Evolutionary conservation across 64 coral and sea anemone species (phyloP), one percentile per base, ranked within the genome.

Genomic region (Actinia equina): DNA sequence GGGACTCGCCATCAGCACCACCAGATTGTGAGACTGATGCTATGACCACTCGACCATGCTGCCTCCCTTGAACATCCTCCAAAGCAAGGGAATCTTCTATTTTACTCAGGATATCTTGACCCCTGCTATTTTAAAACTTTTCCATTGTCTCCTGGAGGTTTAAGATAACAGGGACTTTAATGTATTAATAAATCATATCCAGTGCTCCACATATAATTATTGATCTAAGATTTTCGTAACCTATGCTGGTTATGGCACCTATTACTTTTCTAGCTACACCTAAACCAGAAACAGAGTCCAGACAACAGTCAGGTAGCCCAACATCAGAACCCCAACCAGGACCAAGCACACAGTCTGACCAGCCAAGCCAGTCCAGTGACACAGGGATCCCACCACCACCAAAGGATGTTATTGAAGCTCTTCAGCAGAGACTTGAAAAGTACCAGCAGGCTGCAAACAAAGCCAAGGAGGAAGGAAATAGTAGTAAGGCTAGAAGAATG

Each of bases 401-500:
- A 3, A 98, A 94, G 71, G 88, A 94, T 80, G 88, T 87, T 10
- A 77, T 84, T 74, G 96, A 98, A 74, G 93, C 96, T 22, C 86
- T 98, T 51, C 89, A 98, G 42, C 96, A 98, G 82, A 94, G 96
- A 60, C 20, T 98, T 19, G 78, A 19, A 45, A 98, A 98, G 16
- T 98, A 98, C 60, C 86, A 94, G 83, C 76, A 86, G 9, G 96
- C 83, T 10, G 91, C 87, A 16, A 80, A 90, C 13, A 86, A 98
- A 63, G 93, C 96, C 23, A 91, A 98, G 56, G 81, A 98, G 60
- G 96, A 98, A 87, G 96, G 86, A 44, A 98, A 98, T 59, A 82
- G 83, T 5, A 84, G 92, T n/a, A 98, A 98, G 71, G 93, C 96
- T 0, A 91, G 96, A 52, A 92, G 96, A 88, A 98, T 98, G 96